phyloP scores from a whole-genome alignment of 2,888 invertebrate species.

The Suillia variegata region DNA sequence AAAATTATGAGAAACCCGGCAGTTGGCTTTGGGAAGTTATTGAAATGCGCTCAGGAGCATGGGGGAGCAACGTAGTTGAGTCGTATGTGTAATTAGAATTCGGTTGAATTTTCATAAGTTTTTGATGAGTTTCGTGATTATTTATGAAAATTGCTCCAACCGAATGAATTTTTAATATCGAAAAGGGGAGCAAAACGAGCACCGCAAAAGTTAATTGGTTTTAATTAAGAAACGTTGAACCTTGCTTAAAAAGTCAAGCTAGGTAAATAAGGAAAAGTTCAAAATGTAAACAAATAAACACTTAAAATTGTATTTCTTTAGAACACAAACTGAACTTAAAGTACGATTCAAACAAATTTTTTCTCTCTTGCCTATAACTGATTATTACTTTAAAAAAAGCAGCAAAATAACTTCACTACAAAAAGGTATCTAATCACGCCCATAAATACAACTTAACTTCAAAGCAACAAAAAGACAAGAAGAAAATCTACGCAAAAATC shows the following conservation, averaged over 20 bases:
- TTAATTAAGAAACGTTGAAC: too few species aligned
- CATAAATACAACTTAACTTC: background rate
- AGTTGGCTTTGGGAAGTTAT: conserved; percentile 39
- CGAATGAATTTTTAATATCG: background rate
- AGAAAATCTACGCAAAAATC: background rate
- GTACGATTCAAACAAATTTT: too few species aligned
- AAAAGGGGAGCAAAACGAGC: too few species aligned
- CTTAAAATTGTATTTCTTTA: too few species aligned
- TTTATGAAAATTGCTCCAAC: conserved; percentile 46
- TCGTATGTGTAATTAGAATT: conserved; percentile 55
- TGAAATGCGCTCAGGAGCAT: conserved; percentile 39
- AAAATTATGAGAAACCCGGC: conserved; percentile 42
- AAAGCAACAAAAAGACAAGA: conserved; percentile 26
- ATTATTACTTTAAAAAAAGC: too few species aligned
- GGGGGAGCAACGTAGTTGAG: conserved; percentile 33
- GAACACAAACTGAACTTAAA: too few species aligned
- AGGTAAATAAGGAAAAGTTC: too few species aligned
- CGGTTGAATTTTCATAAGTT: conserved; percentile 30
- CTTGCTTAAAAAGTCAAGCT: too few species aligned
- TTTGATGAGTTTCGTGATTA: conserved; percentile 32
- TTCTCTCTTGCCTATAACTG: too few species aligned
- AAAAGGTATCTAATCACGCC: conserved; percentile 6
- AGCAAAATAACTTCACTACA: conserved; percentile 1
- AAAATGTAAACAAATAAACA: conserved; percentile 1
- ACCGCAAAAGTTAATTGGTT: background rate